Base-by-base conservation (phyloP, 2,113 vertebrate species). In the Clarias batrachus region DNA sequence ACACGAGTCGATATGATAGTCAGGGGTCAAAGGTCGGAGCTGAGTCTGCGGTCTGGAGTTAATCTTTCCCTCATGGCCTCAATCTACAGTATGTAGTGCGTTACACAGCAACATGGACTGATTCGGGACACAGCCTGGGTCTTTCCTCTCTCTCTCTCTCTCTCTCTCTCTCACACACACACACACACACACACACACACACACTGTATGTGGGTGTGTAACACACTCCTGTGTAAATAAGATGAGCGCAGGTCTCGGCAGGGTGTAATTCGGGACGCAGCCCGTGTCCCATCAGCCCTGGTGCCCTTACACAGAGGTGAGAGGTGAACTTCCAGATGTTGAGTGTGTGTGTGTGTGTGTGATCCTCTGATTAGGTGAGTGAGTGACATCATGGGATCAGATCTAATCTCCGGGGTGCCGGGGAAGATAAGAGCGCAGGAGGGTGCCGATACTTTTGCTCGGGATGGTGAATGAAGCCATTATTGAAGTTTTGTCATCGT, bases 21-120 rank as follows among this genome's bases (percentile, higher is more conserved):
- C 27, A 25, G 48, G 74, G 70, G 27, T 74, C 56, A 84, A 30
- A 62, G 83, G 83, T 77, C 83, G 76, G 70, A 76, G 83, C 59
- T 65, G 37, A 82, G 80, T 65, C 60, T 27, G 21, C 79, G 63
- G 56, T 4, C 57, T 23, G 59, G 70, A 63, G 83, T 76, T 85
- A 85, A 84, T 84, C 70, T 60, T 76, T 84, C 6, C 68, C 82
- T 73, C 68, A 37, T 74, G 82, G 10, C 68, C 54, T 17, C 52
- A 17, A 54, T n/a, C 13, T 12, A 23, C 12, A 37, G 52, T 77
- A 2, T 76, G 73, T 76, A 54, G 25, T 77, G 74, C 48, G 54
- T 25, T 54, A 54, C 10, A 10, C 16, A 10, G 0, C 30, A 37
- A 25, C 25, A n/a, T 14, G 74, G 74, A n/a, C 11, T 54, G 48